phyloP scores from a whole-genome alignment of 2,113 vertebrate genomes.

The Trichomycterus rosablanca region DNA sequence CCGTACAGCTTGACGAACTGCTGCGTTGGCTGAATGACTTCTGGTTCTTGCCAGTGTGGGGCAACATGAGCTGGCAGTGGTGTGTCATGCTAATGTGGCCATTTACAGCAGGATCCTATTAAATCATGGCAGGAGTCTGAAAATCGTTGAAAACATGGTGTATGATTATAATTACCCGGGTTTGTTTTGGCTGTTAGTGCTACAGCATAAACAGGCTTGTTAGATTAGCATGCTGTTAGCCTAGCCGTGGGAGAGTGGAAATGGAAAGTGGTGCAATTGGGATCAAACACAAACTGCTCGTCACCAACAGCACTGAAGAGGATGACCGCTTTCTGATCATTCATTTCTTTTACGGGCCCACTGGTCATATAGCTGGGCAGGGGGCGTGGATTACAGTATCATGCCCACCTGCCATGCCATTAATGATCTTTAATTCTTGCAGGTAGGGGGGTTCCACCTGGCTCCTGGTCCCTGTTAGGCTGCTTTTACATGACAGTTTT shows the following conservation, averaged over 20 bases:
- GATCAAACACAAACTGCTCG: no score
- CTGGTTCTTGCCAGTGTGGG: constrained; percentile 5
- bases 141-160: neutral
- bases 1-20: neutral
- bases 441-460: no score
- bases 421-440: no score
- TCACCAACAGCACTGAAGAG: no score
- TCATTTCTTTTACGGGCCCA: no score
- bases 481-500: no score
- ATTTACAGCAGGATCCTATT: constrained; percentile 5
- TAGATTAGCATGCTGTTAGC: constrained; percentile 7
- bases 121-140: neutral
- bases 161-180: constrained; percentile 4
- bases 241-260: neutral
- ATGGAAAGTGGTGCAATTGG: neutral
- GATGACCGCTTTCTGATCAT: no score
- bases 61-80: constrained; percentile 10
- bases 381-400: no score
- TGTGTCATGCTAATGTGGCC: constrained; percentile 6
- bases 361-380: no score
- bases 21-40: neutral
- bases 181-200: neutral
- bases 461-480: no score
- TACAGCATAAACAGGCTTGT: neutral
- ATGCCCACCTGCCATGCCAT: no score